phyloP scores from a whole-genome alignment of 2,888 invertebrate species.

The Pachycephus smyrnensis region DNA sequence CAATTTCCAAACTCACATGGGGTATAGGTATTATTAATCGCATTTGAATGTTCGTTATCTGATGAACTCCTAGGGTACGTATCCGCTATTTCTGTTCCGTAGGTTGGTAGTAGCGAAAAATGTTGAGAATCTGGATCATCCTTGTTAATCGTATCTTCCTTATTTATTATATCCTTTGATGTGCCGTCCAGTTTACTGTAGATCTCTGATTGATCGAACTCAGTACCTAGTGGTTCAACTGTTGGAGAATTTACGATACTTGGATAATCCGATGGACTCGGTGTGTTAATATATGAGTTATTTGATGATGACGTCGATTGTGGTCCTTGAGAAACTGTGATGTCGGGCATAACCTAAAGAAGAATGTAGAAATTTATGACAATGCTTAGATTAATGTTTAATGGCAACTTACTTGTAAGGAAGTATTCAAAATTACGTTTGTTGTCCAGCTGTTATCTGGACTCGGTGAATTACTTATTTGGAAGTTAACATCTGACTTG shows the following conservation, averaged over 20 bases:
- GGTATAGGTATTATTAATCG: not conserved
- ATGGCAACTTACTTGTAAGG: not conserved
- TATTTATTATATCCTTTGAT: not conserved
- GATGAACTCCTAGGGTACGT: not conserved
- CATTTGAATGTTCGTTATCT: not conserved
- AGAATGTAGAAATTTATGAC: not conserved
- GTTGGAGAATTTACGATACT: constrained; percentile 32
- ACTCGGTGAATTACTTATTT: not conserved
- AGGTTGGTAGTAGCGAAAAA: not conserved
- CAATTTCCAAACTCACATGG: not conserved
- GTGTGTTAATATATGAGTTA: constrained; percentile 48
- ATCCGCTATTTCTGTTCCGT: not conserved
- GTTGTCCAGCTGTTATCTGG: not conserved
- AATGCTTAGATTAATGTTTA: not conserved
- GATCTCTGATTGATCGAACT: constrained; percentile 26
- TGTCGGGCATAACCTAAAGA: not conserved
- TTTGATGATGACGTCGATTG: constrained; percentile 52
- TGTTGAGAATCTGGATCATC: not conserved
- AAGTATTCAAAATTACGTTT: not conserved
- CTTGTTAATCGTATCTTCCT: not conserved
- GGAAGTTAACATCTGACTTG: not conserved
- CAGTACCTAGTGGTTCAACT: constrained; percentile 40
- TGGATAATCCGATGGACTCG: constrained; percentile 50
- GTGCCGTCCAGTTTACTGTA: not conserved
- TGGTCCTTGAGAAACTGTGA: constrained; percentile 30